Conservation (phyloP, 2,888 invertebrate species). For the Clusia tigrina region DNA sequence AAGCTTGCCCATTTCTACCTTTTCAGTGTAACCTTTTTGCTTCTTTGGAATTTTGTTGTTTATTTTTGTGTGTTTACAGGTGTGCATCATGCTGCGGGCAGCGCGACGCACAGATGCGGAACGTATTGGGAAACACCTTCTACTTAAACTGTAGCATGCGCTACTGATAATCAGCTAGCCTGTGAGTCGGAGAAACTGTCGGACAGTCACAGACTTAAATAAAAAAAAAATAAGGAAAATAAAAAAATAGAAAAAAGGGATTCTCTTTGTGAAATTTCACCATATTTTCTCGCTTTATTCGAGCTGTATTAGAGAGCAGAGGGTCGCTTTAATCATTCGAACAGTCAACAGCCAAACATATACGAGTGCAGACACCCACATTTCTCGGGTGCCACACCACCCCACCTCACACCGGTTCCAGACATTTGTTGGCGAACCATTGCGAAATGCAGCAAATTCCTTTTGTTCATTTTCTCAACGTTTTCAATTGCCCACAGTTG, state of each 20-base stretch:
- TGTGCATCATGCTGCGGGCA: constrained; percentile 7
- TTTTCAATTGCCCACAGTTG: constrained; percentile 14
- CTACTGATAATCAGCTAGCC: constrained; percentile 28
- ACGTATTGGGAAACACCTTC: not conserved
- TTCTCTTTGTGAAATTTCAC: not conserved
- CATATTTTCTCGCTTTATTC: not conserved
- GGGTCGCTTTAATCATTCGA: not conserved
- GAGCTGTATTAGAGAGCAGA: not conserved
- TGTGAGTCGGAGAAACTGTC: constrained; percentile 21
- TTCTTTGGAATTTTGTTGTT: constrained; percentile 14
- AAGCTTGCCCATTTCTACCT: not conserved
- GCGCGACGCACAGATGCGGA: not conserved
- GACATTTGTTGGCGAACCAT: not conserved
- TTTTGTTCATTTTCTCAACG: constrained; percentile 29
- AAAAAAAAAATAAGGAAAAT: not conserved
- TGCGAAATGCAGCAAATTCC: constrained; percentile 27
- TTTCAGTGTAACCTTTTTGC: not conserved
- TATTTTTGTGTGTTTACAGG: constrained; percentile 9
- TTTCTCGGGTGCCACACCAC: not conserved
- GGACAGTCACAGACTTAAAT: constrained; percentile 1
- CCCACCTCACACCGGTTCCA: not conserved
- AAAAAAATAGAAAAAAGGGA: not conserved
- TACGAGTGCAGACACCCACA: too few relatives aligned
- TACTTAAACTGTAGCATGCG: constrained; percentile 25
- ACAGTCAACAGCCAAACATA: not conserved